Evolutionary conservation across 2,113 vertebrate species (phyloP).

Genomic region (Pelecanus crispus): DNA sequence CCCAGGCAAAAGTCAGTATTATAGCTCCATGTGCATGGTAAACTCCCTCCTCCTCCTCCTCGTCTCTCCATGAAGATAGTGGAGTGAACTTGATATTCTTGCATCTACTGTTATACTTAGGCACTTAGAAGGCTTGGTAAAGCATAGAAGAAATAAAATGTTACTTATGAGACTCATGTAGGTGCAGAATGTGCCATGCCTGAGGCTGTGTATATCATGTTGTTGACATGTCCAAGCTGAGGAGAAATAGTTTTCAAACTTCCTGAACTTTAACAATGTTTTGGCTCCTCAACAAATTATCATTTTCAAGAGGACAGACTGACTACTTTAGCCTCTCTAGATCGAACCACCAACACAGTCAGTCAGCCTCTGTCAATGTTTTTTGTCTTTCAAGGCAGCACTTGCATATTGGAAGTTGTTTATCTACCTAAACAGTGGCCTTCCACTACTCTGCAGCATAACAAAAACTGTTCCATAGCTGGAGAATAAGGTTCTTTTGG

Average conservation of each 20-base stretch:
- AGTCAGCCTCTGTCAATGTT: background rate
- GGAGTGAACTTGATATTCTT: background rate
- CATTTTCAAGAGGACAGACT: background rate
- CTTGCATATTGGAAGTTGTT: background rate
- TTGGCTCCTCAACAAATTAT: background rate
- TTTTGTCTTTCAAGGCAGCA: background rate
- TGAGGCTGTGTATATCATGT: accelerated
- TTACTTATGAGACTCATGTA: background rate
- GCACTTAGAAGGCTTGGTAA: background rate
- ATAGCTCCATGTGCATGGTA: background rate
- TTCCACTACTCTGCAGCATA: background rate
- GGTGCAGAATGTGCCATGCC: background rate
- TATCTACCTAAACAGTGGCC: background rate
- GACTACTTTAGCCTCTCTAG: background rate
- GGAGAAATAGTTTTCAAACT: background rate
- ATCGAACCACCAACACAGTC: background rate
- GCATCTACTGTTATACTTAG: background rate
- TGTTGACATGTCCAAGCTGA: background rate
- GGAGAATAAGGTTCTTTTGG: background rate
- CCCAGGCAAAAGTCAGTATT: background rate
- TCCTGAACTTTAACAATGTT: background rate
- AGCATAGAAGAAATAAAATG: background rate
- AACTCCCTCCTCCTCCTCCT: background rate
- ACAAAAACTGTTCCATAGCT: background rate
- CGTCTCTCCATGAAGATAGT: background rate